Base-by-base conservation (phyloP, 2,113 vertebrate species). In the Alligator mississippiensis region DNA sequence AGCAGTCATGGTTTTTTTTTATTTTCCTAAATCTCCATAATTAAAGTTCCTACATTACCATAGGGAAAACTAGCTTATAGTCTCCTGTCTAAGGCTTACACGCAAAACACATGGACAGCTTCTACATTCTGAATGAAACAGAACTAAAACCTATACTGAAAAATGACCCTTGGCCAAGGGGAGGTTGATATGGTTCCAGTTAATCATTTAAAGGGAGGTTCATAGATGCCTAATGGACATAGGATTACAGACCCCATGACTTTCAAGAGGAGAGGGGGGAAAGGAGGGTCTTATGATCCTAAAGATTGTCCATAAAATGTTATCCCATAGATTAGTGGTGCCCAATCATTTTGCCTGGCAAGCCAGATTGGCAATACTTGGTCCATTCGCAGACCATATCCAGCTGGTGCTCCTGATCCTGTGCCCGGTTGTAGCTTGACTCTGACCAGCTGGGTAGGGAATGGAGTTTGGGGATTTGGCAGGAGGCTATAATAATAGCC, bases 141-240 rank as follows among this genome's bases (percentile, higher is more conserved):
- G 72, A 85, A 88, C 5, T 64, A 30, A 77, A 92, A 82, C 91
- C 9, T 27, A 16, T 62, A 11, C 22, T 17, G 63, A 81, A 91
- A 94, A 95, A 85, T 11, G 1, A 87, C 85, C 30, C 54, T 54
- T 0, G 1, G 77, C 25, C 47, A 57, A 87, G 95, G 66, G 66
- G 90, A 82, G 25, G 28, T 47, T 12, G 5, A 66, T 81, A 83
- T 58, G 90, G 57, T 70, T 87, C 61, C 77, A 79, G 83, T 34
- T n/a, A 89, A 68, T 30, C 91, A 38, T 79, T 86, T 77, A 66
- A 90, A 38, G 84, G 25, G 16, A 82, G 95, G 95, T 93, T 86
- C 84, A 0, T 12, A 92, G 91, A 34, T 75, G 77, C 47, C 90
- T 75, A 88, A 34, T 7, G 47, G 72, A 84, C 62, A 70, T n/a